Conservation (phyloP, 1,140 invertebrate species). For the Pygmarrhopalites habei region DNA sequence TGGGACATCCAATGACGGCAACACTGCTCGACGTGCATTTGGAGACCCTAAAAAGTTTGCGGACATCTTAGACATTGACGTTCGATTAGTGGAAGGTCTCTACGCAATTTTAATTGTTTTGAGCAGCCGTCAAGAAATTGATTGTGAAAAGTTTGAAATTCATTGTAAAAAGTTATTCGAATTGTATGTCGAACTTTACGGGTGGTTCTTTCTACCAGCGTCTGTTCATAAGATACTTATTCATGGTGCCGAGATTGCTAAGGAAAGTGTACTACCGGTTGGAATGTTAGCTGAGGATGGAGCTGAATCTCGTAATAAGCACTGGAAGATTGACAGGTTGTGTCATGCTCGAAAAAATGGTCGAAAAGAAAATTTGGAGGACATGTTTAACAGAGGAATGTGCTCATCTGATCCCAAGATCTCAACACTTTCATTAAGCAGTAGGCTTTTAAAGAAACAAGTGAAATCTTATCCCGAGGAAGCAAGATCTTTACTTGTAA, state of each 20-base stretch:
- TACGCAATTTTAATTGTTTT: neutral
- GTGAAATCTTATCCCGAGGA: too few relatives aligned
- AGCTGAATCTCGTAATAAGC: too few relatives aligned
- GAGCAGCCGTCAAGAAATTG: neutral
- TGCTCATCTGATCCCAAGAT: too few relatives aligned
- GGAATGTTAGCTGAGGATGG: constrained; percentile 66
- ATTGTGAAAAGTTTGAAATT: neutral
- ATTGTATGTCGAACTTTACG: neutral
- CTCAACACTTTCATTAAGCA: too few relatives aligned
- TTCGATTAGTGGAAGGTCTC: neutral
- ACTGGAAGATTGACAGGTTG: too few relatives aligned
- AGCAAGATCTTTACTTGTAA: too few relatives aligned
- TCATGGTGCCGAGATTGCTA: neutral
- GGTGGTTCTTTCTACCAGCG: neutral
- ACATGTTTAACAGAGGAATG: too few relatives aligned
- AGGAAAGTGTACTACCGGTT: neutral
- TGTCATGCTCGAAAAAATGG: too few relatives aligned
- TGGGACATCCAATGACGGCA: constrained; percentile 19
- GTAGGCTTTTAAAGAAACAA: too few relatives aligned
- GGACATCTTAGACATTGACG: neutral
- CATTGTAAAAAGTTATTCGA: neutral
- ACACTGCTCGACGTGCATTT: constrained; percentile 9
- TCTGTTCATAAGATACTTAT: neutral
- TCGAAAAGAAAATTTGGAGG: too few relatives aligned
- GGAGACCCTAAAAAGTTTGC: neutral